Evolutionary conservation across 2,797 vertebrate species (phyloP), one percentile per base, ranked within the genome.

Genomic region (Sus cebifrons): DNA sequence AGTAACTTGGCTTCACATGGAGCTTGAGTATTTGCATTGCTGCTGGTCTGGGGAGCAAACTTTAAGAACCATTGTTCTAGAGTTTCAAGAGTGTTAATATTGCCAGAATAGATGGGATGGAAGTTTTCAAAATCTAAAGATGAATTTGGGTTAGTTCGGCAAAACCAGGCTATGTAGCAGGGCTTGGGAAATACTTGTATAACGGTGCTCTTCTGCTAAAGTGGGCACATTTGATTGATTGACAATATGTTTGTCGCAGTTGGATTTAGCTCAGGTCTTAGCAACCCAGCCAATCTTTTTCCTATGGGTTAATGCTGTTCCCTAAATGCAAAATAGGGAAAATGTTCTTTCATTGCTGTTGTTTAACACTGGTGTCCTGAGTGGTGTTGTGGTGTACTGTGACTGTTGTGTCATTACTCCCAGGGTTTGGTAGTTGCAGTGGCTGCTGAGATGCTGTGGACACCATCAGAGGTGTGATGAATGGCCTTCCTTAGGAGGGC

Each of bases 241-340:
- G 89, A 86, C 29, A 20, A 14, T 5, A 29, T 81, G 20, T 84
- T 78, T 73, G 40, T 84, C 89, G 83, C 36, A 13, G n/a, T 13
- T 85, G 49, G 54, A 18, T 86, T 95, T 86, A 81, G 36, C 13
- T n/a, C 21, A 60, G 56, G 36, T 86, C 71, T 96, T 94, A 54
- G 71, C 78, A n/a, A 62, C 36, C 40, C 10, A 78, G 68, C 32
- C 86, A 32, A 49, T 29, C 20, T 84, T 14, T 95, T 95, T 93
- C 36, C 78, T 32, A 0, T 60, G 70, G 54, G 40, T 86, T 71
- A 79, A 89, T 64, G n/a, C 36, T 49, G 2, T 65, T 95, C 65
- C 62, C 60, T 86, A 68, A 93, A 82, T 74, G 13, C 62, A 94
- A 71, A 56, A 71, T 49, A 70, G 88, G 91, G 52, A 71, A 77